phyloP scores from a whole-genome alignment of 2,888 invertebrate genomes.

The Caenorhabditis sinica region DNA sequence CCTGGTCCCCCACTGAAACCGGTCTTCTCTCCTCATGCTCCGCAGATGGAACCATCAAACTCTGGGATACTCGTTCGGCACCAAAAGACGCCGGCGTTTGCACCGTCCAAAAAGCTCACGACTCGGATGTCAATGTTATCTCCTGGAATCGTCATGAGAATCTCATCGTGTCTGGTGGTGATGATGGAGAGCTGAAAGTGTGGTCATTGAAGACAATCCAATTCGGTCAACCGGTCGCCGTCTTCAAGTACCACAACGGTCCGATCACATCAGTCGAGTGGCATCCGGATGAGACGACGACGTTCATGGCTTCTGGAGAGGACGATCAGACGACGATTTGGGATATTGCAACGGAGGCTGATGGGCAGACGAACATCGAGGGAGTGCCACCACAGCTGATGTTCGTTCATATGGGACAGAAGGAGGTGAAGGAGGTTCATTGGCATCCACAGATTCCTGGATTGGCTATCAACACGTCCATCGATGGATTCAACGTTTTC shows the following conservation, averaged over 20 bases:
- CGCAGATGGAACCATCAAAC: slow-evolving; percentile 88
- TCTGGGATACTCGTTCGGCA: slow-evolving; percentile 95
- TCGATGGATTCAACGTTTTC: slow-evolving; percentile 96
- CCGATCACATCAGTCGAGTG: slow-evolving; percentile 97
- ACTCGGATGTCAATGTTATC: slow-evolving; percentile 96
- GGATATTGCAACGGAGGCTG: slow-evolving; percentile 93
- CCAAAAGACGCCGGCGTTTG: slow-evolving; percentile 95
- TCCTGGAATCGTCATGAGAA: slow-evolving; percentile 91
- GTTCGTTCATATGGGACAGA: slow-evolving; percentile 98
- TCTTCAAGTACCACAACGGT: slow-evolving; percentile 95
- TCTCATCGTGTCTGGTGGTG: slow-evolving; percentile 94
- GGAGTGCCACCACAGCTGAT: slow-evolving; percentile 95
- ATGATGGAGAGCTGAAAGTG: slow-evolving; percentile 94
- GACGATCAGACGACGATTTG: slow-evolving; percentile 97
- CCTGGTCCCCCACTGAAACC: slow-evolving; percentile 97
- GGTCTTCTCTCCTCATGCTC: slow-evolving; percentile 88
- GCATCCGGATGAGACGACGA: slow-evolving; percentile 94
- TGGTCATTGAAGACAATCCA: slow-evolving; percentile 96
- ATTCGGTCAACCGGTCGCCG: slow-evolving; percentile 89
- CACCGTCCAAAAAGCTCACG: slow-evolving; percentile 91
- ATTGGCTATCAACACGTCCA: slow-evolving; percentile 94
- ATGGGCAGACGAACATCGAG: slow-evolving; percentile 78
- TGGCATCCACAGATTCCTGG: slow-evolving; percentile 98
- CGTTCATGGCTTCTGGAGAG: slow-evolving; percentile 94
- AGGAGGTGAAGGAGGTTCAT: slow-evolving; percentile 96